Evolutionary conservation across 2,113 vertebrate species (phyloP).

Genomic region (Pomatorhinus ruficollis): DNA sequence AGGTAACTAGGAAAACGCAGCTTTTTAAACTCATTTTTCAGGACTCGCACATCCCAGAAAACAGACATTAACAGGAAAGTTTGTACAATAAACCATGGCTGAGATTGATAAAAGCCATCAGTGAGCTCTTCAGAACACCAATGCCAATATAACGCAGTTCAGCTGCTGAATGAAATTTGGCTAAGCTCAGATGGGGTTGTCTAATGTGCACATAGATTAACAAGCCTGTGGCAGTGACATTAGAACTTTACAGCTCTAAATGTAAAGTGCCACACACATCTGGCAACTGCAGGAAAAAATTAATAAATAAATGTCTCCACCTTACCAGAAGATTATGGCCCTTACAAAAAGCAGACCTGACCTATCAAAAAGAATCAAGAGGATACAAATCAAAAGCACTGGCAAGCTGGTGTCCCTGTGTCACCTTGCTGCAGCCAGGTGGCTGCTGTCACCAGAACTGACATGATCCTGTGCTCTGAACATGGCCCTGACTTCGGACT

Average conservation of each 20-base stretch:
- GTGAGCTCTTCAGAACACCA: background rate
- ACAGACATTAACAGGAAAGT: background rate
- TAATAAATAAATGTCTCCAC: background rate
- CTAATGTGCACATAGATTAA: background rate
- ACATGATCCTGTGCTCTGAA: background rate
- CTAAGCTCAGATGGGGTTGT: background rate
- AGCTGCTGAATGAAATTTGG: background rate
- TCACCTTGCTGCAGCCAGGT: background rate
- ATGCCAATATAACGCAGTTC: accelerated
- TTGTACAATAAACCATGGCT: background rate
- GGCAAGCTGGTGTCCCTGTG: background rate
- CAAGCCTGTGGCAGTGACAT: background rate
- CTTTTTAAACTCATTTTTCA: background rate
- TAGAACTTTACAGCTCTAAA: background rate
- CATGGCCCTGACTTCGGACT: background rate
- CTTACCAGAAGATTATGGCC: background rate
- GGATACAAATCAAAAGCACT: background rate
- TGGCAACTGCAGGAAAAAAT: background rate
- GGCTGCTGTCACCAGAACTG: background rate
- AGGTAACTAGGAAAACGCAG: background rate
- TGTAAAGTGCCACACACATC: background rate
- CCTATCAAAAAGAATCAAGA: background rate
- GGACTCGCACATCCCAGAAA: background rate
- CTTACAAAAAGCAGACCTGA: background rate
- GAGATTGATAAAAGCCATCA: background rate